Evolutionary conservation across 2,113 vertebrate genomes (phyloP).

Genomic region (Grallaria varia): DNA sequence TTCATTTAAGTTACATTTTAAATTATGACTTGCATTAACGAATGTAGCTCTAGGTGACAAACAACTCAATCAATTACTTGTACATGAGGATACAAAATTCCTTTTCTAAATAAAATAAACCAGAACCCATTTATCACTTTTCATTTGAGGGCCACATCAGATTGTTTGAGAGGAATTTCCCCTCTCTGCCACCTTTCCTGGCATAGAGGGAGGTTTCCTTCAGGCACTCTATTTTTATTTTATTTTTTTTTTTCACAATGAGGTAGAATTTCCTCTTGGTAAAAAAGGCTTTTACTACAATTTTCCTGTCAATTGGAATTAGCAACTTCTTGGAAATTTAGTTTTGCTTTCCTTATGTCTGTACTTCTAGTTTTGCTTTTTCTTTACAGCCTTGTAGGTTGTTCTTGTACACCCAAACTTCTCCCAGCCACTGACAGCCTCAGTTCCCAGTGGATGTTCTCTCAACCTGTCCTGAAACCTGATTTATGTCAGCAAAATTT

Average conservation of each 20-base stretch:
- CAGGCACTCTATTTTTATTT: no score
- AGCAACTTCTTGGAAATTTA: not conserved
- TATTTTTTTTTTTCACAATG: not conserved
- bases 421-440: not conserved
- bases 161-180: not conserved
- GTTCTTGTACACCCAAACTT: not conserved
- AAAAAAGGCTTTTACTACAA: not conserved
- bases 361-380: not conserved
- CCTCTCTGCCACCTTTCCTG: not conserved
- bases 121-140: not conserved
- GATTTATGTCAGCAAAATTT: not conserved
- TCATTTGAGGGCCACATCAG: not conserved
- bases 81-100: not conserved
- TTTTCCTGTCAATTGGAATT: not conserved
- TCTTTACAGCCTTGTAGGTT: not conserved
- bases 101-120: not conserved
- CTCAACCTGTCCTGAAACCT: not conserved
- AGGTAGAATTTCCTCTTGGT: not conserved
- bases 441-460: not conserved
- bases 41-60: not conserved
- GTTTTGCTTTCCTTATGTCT: not conserved
- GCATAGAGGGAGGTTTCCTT: not conserved
- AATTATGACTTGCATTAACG: not conserved
- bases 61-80: not conserved
- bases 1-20: not conserved